Evolutionary conservation across 2,113 vertebrate species (phyloP), one percentile per base, ranked within the genome.

Genomic region (Planiliza haematocheilus): DNA sequence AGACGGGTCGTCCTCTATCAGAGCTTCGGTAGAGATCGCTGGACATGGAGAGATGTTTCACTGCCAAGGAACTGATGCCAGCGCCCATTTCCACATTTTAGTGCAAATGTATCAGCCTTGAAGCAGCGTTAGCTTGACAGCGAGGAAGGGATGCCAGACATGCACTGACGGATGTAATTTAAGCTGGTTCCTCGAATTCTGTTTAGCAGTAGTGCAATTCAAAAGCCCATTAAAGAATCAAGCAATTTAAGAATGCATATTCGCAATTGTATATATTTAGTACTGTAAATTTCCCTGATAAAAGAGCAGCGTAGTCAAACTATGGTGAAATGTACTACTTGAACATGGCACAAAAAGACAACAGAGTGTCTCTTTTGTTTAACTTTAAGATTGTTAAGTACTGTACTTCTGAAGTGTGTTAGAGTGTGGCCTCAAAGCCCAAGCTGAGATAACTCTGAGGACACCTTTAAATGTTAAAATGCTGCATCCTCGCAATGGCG

Each of bases 1-100:
- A 0, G 89, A 88, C 0, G 94, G 93, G 78, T 95, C 94, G 0
- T 94, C 93, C 0, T 46, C 72, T 18, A 56, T 60, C 7, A 67
- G 17, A 11, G 38, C 56, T 2, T 88, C 83, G 9, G 78, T 74
- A 0, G 63, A 48, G 13, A 59, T 55, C 38, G 77, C 90, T 91
- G 84, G 55, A 77, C 18, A 46, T 2, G 30, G 12, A 39, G 13
- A 9, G 0, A 38, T 0, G 34, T 14, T 63, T 74, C 7, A 46
- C 20, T 8, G 18, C 10, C 10, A 11, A 7, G 4, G 11, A 4
- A 58, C 4, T 0, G 1, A 57, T 14, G 10, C 21, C 49, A 58
- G 4, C 13, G 24, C 24, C 8, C 37, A 38, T 10, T 7, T 56
- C 34, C 20, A 7, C 30, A 24, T 36, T 8, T 1, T 30, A 68